phyloP scores from a whole-genome alignment of 2,113 vertebrate species.

The Vireo altiloquus region DNA sequence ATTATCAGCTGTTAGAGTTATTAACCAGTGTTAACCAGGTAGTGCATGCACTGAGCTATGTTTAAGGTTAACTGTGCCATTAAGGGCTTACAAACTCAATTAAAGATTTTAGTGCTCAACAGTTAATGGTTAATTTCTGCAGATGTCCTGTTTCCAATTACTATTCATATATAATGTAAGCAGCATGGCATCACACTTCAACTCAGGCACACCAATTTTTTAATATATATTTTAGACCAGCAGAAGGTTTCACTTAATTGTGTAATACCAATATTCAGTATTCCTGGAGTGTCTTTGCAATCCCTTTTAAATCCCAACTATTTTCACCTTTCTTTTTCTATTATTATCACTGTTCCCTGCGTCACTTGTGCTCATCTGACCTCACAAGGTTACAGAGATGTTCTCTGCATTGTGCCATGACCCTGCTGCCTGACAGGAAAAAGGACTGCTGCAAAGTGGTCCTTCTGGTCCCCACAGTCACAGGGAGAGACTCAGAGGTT shows the following conservation, averaged over 20 bases:
- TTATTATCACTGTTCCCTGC: not conserved
- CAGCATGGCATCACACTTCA: constrained; percentile 57
- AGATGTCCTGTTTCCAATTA: constrained; percentile 64
- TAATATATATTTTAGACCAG: not conserved
- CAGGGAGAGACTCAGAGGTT: not conserved
- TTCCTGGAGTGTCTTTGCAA: constrained; percentile 31
- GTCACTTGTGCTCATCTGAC: not conserved
- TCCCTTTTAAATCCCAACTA: not conserved
- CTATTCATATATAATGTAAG: constrained; percentile 46
- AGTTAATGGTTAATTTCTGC: constrained; percentile 58
- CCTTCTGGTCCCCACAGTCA: not conserved
- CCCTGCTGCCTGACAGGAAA: rapidly evolving
- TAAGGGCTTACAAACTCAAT: constrained; percentile 64
- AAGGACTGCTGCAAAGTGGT: not conserved
- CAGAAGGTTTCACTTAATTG: constrained; percentile 47
- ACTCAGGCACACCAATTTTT: not conserved
- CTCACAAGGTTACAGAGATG: not conserved
- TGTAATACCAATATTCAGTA: not conserved
- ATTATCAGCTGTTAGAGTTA: constrained; percentile 61
- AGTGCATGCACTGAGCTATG: not conserved
- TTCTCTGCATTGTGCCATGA: rapidly evolving
- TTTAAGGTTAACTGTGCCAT: constrained; percentile 48
- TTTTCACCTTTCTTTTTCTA: constrained; percentile 35
- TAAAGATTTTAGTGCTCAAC: constrained; percentile 61
- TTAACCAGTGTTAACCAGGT: constrained; percentile 59